Conservation (phyloP, 2,888 invertebrate genomes). For the Argynnis bischoffii region DNA sequence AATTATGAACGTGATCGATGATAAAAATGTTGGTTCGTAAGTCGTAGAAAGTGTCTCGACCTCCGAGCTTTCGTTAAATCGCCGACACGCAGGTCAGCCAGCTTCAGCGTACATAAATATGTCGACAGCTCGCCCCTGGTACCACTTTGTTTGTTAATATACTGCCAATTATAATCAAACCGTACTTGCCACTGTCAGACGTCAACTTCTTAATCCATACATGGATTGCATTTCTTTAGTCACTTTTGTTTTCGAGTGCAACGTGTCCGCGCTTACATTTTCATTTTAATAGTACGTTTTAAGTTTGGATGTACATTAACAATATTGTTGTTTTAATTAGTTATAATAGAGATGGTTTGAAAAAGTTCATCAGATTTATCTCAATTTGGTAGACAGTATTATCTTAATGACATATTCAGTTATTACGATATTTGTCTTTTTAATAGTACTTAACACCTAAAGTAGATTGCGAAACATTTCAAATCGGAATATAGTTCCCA, state of each 20-base stretch:
- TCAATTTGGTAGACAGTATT: neutral
- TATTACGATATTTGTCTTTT: neutral
- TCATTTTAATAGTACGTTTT: slow-evolving; percentile 16
- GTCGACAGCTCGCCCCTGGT: slow-evolving; percentile 71
- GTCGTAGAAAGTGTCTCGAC: slow-evolving; percentile 79
- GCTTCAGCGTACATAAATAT: slow-evolving; percentile 72
- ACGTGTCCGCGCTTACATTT: slow-evolving; percentile 34
- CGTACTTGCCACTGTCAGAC: slow-evolving; percentile 61
- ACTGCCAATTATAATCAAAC: slow-evolving; percentile 68
- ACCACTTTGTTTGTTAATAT: slow-evolving; percentile 79
- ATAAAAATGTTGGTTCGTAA: slow-evolving; percentile 73
- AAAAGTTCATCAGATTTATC: neutral
- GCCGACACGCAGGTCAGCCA: slow-evolving; percentile 72
- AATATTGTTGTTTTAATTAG: neutral
- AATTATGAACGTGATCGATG: slow-evolving; percentile 80
- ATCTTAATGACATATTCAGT: no score
- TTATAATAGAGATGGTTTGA: neutral
- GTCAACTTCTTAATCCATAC: slow-evolving; percentile 73
- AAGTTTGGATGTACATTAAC: neutral
- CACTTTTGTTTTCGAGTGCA: slow-evolving; percentile 38
- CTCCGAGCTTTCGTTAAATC: slow-evolving; percentile 75
- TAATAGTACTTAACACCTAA: slow-evolving; percentile 41
- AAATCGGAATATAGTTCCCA: slow-evolving; percentile 78
- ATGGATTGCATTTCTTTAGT: slow-evolving; percentile 57
- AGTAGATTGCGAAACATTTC: slow-evolving; percentile 73